These are phyloP conservation scores for Pammene aurita DNA, from an alignment of 2,888 invertebrate species.

Conservation along the genomic window DNA sequence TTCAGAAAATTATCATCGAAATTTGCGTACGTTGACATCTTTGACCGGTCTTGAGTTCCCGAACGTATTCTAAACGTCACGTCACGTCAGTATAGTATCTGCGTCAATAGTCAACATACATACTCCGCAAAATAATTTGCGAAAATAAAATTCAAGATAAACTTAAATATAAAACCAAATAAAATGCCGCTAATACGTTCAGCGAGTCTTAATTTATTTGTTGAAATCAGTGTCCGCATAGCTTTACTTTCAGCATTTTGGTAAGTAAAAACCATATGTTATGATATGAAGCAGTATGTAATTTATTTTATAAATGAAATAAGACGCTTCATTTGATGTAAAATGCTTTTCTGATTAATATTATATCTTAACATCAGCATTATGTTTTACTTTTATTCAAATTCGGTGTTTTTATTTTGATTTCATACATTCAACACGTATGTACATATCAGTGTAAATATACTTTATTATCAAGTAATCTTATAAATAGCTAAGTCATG, in stretches of 20 bases:
- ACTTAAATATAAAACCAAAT: conserved; percentile 41
- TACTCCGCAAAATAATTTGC: conserved; percentile 35
- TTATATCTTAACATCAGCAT: not conserved
- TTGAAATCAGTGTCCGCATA: conserved; percentile 80
- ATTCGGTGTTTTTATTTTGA: conserved; percentile 3
- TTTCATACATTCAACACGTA: not conserved
- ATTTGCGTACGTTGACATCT: too few relatives aligned
- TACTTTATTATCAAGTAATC: conserved; percentile 1
- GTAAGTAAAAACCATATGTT: conserved; percentile 74
- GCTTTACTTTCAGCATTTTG: conserved; percentile 77
- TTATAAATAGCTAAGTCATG: not conserved
- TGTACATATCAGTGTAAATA: not conserved
- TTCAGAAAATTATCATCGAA: conserved; percentile 41
- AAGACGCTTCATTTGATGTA: not conserved
- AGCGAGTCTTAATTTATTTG: conserved; percentile 71
- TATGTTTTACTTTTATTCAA: not conserved
- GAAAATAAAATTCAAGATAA: conserved; percentile 8
- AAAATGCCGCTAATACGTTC: conserved; percentile 77
- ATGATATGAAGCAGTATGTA: conserved; percentile 8
- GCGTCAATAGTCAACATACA: conserved; percentile 35
- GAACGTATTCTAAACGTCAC: conserved; percentile 31
- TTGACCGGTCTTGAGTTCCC: not conserved
- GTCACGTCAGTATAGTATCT: not conserved
- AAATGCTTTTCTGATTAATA: not conserved
- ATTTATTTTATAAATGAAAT: conserved; percentile 39